These are phyloP conservation scores for Lepidocolaptes lacrymiger DNA, from an alignment of 2,797 vertebrate genomes.

Conservation along the genomic window DNA sequence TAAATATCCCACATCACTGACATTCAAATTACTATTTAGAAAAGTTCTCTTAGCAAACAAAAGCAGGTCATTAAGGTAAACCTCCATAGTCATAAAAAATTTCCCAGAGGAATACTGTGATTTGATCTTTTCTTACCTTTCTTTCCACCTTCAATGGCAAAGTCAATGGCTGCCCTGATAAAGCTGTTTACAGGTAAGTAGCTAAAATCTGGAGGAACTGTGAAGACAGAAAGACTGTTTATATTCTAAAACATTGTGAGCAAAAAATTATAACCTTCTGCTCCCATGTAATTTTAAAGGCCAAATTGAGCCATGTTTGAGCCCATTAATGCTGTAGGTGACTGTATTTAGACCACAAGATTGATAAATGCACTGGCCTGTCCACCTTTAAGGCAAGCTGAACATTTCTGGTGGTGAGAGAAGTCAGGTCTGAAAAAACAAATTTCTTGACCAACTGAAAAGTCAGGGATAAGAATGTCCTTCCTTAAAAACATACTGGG, in stretches of 20 bases:
- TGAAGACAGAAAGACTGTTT: constrained; percentile 43
- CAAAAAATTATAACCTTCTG: constrained; percentile 36
- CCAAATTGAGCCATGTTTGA: background rate
- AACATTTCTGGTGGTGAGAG: background rate
- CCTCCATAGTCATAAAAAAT: background rate
- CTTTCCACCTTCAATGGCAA: constrained; percentile 86
- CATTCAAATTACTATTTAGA: background rate
- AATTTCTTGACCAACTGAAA: background rate
- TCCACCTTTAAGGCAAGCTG: background rate
- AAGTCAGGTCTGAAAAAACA: background rate
- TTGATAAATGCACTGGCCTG: background rate
- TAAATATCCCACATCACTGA: background rate
- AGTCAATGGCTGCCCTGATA: constrained; percentile 85
- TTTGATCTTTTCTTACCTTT: constrained; percentile 81
- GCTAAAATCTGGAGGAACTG: constrained; percentile 93
- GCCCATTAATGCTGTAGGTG: background rate
- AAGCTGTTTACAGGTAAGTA: constrained; percentile 92
- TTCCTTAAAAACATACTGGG: background rate
- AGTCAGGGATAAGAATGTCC: background rate
- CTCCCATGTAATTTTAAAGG: constrained; percentile 17
- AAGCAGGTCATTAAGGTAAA: background rate
- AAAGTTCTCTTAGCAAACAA: background rate
- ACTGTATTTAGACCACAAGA: constrained; percentile 27
- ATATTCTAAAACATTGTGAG: constrained; percentile 20
- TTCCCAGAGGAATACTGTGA: background rate